Percentiles rank a stretch among this genome's conserved stretches.
Evolutionary conservation across 2,113 vertebrate genomes (phyloP).

Genomic region (Cyrtonyx montezumae): DNA sequence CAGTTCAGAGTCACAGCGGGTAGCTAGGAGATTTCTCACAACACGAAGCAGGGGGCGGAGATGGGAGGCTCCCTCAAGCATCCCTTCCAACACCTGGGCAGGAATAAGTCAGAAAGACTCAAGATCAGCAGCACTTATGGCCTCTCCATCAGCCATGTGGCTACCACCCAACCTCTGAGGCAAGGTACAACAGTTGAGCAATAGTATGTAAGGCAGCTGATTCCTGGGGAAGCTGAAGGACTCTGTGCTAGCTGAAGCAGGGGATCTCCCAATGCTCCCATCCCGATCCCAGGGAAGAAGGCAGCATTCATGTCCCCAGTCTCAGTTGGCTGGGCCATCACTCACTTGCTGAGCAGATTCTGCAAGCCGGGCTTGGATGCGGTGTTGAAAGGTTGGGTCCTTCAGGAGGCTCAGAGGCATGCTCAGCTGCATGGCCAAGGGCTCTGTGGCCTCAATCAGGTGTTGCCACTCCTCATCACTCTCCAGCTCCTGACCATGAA

Average conservation of each 20-base stretch:
- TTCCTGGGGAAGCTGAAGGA: not conserved
- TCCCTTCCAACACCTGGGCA: slow-evolving; percentile 80
- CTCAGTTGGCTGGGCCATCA: not conserved
- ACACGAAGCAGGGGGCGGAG: slow-evolving; percentile 80
- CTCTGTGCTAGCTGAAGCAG: not conserved
- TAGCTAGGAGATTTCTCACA: slow-evolving; percentile 80
- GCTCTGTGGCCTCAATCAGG: slow-evolving; percentile 73
- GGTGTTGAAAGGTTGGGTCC: slow-evolving; percentile 72
- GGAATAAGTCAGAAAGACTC: not conserved
- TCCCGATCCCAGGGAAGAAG: not conserved
- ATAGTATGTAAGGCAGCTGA: not conserved
- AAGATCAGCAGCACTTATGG: not conserved
- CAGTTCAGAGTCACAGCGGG: slow-evolving; percentile 70
- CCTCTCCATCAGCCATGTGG: not conserved
- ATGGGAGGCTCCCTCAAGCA: slow-evolving; percentile 75
- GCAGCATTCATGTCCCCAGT: not conserved
- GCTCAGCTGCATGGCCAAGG: slow-evolving; percentile 58
- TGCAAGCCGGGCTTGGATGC: slow-evolving; percentile 75
- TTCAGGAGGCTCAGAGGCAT: slow-evolving; percentile 65
- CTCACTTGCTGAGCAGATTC: slow-evolving; percentile 83
- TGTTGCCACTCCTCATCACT: slow-evolving; percentile 86
- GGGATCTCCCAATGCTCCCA: not conserved
- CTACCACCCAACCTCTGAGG: not conserved
- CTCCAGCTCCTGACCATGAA: slow-evolving; percentile 75
- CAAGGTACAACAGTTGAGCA: not conserved